These are phyloP conservation scores for Nycteola revayana DNA, from an alignment of 2,888 invertebrate genomes.

Conservation along the genomic window DNA sequence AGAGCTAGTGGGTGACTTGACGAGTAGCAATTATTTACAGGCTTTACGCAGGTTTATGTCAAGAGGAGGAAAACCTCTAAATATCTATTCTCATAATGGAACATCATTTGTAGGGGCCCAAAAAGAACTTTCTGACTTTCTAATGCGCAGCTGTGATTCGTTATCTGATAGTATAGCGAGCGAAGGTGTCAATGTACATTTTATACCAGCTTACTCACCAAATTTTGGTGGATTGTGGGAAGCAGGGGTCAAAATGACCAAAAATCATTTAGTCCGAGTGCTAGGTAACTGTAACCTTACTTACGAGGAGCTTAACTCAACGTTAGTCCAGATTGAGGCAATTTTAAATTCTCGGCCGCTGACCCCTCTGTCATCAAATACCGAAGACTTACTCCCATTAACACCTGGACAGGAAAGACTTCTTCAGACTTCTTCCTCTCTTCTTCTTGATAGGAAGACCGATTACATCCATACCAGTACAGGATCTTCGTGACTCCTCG, in stretches of 20 bases:
- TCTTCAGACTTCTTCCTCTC: no score
- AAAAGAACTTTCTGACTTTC: neutral
- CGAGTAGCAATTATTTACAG: slow-evolving; percentile 1
- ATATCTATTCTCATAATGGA: slow-evolving; percentile 4
- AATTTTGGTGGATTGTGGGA: slow-evolving; percentile 7
- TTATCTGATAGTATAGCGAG: slow-evolving; percentile 6
- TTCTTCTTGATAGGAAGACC: slow-evolving; percentile 8
- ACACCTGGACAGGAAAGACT: slow-evolving; percentile 7
- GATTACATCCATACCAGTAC: slow-evolving; percentile 3
- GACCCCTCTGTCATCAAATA: neutral
- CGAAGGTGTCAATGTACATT: slow-evolving; percentile 13
- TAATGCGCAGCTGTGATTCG: neutral
- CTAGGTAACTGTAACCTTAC: slow-evolving; percentile 1
- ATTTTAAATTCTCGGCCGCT: slow-evolving; percentile 6
- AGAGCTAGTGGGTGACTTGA: slow-evolving; percentile 2
- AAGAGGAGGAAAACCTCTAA: slow-evolving; percentile 1
- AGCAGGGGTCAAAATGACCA: no score
- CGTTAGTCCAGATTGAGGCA: slow-evolving; percentile 3
- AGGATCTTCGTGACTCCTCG: neutral
- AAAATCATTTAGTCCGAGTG: neutral
- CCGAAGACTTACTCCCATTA: slow-evolving; percentile 3
- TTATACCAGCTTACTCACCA: slow-evolving; percentile 16
- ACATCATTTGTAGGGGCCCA: slow-evolving; percentile 3
- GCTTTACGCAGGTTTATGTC: slow-evolving; percentile 1
- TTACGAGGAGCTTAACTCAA: slow-evolving; percentile 1